A percentile compares a stretch with the other conserved stretches of the same genome.
Conservation (phyloP, 2,797 vertebrate species). For the Pterois miles region DNA sequence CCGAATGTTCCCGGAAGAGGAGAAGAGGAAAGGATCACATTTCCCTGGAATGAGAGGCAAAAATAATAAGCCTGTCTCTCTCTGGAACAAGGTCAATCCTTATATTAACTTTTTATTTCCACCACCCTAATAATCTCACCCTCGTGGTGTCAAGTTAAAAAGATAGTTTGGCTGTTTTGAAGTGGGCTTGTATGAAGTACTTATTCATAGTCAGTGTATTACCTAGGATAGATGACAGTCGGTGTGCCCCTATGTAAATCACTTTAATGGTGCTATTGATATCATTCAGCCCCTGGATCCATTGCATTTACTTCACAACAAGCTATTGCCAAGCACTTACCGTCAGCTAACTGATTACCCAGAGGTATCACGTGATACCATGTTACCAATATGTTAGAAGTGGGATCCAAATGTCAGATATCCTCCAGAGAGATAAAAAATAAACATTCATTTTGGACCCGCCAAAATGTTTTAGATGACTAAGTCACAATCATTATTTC, state of each 20-base stretch:
- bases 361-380: not conserved
- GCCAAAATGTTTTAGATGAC: too few relatives aligned
- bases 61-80: constrained; percentile 9
- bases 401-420: not conserved
- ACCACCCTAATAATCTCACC: not conserved
- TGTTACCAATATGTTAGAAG: not conserved
- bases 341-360: not conserved
- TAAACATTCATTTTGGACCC: not conserved
- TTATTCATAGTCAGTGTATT: not conserved
- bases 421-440: not conserved
- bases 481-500: too few relatives aligned
- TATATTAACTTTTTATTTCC: not conserved
- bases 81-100: constrained; percentile 21
- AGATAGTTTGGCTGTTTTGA: not conserved
- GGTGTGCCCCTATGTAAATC: not conserved
- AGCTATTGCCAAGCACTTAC: not conserved
- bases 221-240: not conserved
- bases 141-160: not conserved
- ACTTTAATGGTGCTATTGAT: not conserved
- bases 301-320: too few relatives aligned
- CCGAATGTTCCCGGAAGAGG: constrained; percentile 14
- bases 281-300: not conserved
- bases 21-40: constrained; percentile 40
- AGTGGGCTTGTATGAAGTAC: not conserved
- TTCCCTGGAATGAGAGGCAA: constrained; percentile 23